These are phyloP conservation scores for Rhabdomys pumilio DNA, from an alignment of 2,797 vertebrate genomes.

Conservation along the genomic window DNA sequence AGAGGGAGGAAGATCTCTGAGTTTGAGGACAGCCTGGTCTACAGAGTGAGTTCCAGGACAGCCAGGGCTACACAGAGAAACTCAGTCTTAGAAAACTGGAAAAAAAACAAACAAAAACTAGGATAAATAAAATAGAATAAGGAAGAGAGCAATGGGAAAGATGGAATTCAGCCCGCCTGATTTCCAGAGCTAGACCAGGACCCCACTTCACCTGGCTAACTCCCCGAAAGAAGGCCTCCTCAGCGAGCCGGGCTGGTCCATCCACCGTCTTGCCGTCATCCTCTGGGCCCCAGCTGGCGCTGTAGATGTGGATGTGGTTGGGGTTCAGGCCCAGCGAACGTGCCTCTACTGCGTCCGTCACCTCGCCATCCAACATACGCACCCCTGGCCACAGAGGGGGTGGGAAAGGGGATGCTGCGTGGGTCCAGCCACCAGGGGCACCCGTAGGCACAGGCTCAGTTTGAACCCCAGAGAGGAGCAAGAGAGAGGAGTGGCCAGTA, in stretches of 20 bases:
- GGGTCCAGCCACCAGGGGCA: constrained; percentile 31
- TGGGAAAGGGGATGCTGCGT: neutral
- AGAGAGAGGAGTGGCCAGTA: accelerated
- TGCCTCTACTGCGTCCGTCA: constrained; percentile 98
- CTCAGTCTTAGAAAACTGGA: neutral
- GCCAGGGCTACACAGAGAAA: neutral
- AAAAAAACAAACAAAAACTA: neutral
- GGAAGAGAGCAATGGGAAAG: neutral
- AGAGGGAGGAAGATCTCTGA: neutral
- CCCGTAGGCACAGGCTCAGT: neutral
- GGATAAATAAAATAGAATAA: neutral
- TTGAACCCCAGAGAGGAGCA: neutral
- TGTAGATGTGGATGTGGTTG: constrained; percentile 98
- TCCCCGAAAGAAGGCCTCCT: constrained; percentile 96
- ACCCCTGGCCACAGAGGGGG: constrained; percentile 92
- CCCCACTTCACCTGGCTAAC: constrained; percentile 93
- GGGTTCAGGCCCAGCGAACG: constrained; percentile 97
- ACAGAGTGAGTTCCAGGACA: neutral
- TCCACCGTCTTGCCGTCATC: constrained; percentile 99
- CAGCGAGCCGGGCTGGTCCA: constrained; percentile 96
- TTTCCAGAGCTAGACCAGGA: neutral
- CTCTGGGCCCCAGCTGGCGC: constrained; percentile 99
- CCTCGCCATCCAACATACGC: constrained; percentile 99
- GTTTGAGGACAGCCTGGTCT: neutral
- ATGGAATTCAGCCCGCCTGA: neutral